Conservation (phyloP, 37 sponge, comb jelly and placozoan species). For the Diacarnus erythraeanus region DNA sequence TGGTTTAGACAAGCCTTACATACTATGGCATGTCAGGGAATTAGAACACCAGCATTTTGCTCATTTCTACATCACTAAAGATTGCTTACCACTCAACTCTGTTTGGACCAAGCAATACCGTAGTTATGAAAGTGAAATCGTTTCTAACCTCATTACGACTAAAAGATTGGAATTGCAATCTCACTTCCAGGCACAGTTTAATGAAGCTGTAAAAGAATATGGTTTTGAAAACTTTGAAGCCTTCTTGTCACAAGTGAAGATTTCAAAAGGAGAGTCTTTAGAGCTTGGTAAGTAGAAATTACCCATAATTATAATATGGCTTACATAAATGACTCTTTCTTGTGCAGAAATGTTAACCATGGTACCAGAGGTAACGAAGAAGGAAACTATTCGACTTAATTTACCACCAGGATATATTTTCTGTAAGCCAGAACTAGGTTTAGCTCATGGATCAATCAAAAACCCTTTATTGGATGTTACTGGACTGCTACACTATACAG, state of each 20-base stretch:
- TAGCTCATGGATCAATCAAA: conserved; percentile 6
- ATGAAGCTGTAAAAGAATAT: not conserved
- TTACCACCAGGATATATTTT: conserved; percentile 4
- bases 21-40: conserved; percentile 5
- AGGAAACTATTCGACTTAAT: not conserved
- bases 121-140: conserved; percentile 8
- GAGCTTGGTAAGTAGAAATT: not conserved
- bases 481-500: not conserved
- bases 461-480: not conserved
- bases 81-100: conserved; percentile 7
- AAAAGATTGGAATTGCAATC: not conserved
- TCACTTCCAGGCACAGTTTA: not conserved
- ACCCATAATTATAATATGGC: not conserved
- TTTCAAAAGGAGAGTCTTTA: not conserved
- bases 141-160: conserved; percentile 4
- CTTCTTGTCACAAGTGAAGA: not conserved
- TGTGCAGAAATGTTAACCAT: not conserved
- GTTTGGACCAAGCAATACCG: conserved; percentile 3
- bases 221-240: conserved; percentile 6
- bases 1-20: not conserved
- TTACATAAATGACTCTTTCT: too few species aligned
- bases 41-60: conserved; percentile 4
- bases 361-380: not conserved
- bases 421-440: not conserved
- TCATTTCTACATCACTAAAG: conserved; percentile 4